Base-by-base conservation (phyloP, 1,140 invertebrate genomes). In the Lycorma delicatula region DNA sequence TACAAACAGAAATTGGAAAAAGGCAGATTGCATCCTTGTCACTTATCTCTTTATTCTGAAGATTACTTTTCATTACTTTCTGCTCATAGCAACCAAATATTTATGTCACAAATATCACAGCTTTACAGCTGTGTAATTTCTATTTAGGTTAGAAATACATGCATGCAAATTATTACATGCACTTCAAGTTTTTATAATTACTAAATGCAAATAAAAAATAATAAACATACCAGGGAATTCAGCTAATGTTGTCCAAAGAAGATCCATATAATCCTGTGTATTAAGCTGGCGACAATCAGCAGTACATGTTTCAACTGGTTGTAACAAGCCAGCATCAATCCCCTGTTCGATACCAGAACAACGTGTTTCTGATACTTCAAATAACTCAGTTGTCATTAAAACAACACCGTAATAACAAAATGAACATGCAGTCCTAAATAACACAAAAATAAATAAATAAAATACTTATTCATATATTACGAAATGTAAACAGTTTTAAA, bases 351-450 rank as follows among this genome's bases (percentile, higher is more conserved):
- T n/a, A 22, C 48, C 46, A 16, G 68, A 65, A 59, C 76, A 79
- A 46, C 72, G 70, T 26, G 71, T 72, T n/a, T 75, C 71, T 1
- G 79, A 76, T 16, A 77, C 79, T 66, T 91, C 87, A 73, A 97
- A 91, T 26, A 97, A 74, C 72, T 97, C 93, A 1, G 93, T 97
- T 1, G 93, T 94, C 83, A 97, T 92, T 41, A 97, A 74, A 3
- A 98, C 93, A 29, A 97, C 79, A 1, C 94, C 94, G 71, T 97
- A 97, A 70, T 98, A 98, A 64, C 90, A 94, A 74, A 97, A 97
- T 1, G 93, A 91, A 74, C 91, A 93, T 0, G 88, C 82, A 75
- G 93, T 86, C 91, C 91, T 93, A 67, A 44, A 71, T 75, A 68
- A 71, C 61, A 69, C 63, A 11, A 58, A 53, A n/a, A n/a, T 25